Percentiles rank a stretch among this genome's conserved stretches.
These are phyloP conservation scores for Embidobia sp. DNA, from an alignment of 2,888 invertebrate species.

Conservation along the genomic window DNA sequence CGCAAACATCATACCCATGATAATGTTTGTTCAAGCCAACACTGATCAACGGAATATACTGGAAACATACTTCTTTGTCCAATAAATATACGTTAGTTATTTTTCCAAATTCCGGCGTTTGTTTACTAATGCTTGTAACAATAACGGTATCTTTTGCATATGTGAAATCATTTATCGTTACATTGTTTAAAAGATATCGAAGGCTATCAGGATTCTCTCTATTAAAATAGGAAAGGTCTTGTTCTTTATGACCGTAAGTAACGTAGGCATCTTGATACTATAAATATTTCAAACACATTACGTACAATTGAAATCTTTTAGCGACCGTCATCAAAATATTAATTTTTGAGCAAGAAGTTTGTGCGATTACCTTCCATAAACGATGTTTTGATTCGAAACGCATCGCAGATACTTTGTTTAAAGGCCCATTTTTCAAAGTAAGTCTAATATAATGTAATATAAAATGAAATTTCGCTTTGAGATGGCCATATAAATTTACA, in stretches of 20 bases:
- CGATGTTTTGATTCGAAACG: conserved; percentile 14
- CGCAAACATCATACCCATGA: conserved; percentile 1
- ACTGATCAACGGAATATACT: not conserved
- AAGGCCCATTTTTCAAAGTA: conserved; percentile 7
- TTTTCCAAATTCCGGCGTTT: conserved; percentile 14
- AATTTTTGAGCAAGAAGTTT: not conserved
- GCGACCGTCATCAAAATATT: conserved; percentile 7
- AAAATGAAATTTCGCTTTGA: conserved; percentile 5
- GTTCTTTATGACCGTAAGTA: too few relatives aligned
- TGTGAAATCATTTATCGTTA: too few relatives aligned
- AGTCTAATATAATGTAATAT: conserved; percentile 10
- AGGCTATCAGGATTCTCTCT: too few relatives aligned
- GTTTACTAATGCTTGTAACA: not conserved
- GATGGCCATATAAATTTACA: conserved; percentile 1
- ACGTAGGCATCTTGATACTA: too few relatives aligned
- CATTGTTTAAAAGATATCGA: too few relatives aligned
- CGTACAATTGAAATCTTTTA: too few relatives aligned
- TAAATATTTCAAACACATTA: too few relatives aligned
- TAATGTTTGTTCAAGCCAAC: conserved; percentile 1
- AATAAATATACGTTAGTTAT: conserved; percentile 4
- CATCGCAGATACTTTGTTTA: conserved; percentile 7
- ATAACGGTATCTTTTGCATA: conserved; percentile 4
- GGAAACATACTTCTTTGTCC: not conserved
- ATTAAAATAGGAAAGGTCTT: too few relatives aligned
- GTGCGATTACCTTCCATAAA: not conserved